Evolutionary conservation across 2,113 vertebrate genomes (phyloP), one percentile per base, ranked within the genome.

Genomic region (Myrmophylax atrothorax): DNA sequence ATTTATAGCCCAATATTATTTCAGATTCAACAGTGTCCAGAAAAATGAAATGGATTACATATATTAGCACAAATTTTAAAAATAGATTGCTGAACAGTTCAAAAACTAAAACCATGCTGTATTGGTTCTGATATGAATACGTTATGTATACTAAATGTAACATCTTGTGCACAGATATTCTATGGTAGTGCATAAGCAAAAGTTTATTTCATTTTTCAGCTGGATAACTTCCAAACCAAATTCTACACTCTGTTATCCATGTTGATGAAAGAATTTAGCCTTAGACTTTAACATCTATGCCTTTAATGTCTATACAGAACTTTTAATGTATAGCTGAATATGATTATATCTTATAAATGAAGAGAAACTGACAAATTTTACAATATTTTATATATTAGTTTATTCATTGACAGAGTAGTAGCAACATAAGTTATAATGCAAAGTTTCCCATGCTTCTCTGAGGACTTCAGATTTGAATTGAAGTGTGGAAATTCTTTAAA

Each of bases 311-410:
- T 59, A 74, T 12, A 50, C 15, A 87, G 33, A 91, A 84, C 10
- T 76, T 92, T 38, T 44, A 88, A 37, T 60, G 46, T 87, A 74
- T 33, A 78, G 70, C 33, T 50, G 70, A 91, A 59, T 52, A 70
- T 25, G 73, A 79, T 75, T 82, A 83, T 72, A 64, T 72, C 75
- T 84, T 83, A 82, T 31, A 95, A 96, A 89, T 80, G 73, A 95
- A 88, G n/a, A 89, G 79, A 78, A 94, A 53, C 29, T 52, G 46
- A 63, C 74, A 90, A 44, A 26, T 87, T 85, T 96, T 86, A 94
- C 42, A 89, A 86, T 55, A 49, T 83, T 94, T 90, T 88, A 93
- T 93, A 93, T 96, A 94, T 46, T 95, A 95, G 91, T 93, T 87
- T 78, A 79, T 93, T 91, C 75, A 87, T 84, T 91, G 91, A 94